Conservation (phyloP, 30 jellyfish, hydroid and myxozoan genomes). For the Nemopilema nomurai region DNA sequence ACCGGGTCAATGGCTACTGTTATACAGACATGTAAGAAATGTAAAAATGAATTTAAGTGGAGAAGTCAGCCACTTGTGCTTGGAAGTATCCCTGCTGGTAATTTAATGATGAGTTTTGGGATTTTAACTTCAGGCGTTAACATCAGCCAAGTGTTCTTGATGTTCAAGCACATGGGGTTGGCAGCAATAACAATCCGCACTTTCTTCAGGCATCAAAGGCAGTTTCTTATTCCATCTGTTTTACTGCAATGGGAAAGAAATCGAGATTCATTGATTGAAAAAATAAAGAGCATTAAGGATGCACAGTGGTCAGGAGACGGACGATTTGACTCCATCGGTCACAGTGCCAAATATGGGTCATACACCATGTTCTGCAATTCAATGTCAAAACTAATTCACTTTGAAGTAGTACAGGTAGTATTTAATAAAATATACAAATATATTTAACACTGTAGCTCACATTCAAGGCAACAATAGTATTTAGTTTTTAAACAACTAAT, state of each 20-base stretch:
- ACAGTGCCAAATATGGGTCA: slow-evolving; percentile 34
- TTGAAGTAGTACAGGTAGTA: slow-evolving; percentile 15
- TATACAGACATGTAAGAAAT: slow-evolving; percentile 17
- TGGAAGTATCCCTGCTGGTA: slow-evolving; percentile 41
- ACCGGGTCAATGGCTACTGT: slow-evolving; percentile 26
- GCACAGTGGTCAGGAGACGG: slow-evolving; percentile 42
- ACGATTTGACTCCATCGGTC: slow-evolving; percentile 48
- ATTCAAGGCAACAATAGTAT: neutral
- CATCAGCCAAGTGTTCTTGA: slow-evolving; percentile 7
- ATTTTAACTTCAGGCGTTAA: neutral
- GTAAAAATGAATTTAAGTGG: slow-evolving; percentile 11
- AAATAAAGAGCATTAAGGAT: slow-evolving; percentile 4
- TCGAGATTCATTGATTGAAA: slow-evolving; percentile 1
- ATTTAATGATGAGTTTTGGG: slow-evolving; percentile 9
- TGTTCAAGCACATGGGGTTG: slow-evolving; percentile 19
- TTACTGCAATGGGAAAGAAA: slow-evolving; percentile 10
- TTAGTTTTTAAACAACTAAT: neutral
- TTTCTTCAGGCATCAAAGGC: slow-evolving; percentile 24
- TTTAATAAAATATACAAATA: neutral
- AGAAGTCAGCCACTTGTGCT: slow-evolving; percentile 9
- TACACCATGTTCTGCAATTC: slow-evolving; percentile 30
- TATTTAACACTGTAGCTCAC: neutral
- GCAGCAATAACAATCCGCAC: slow-evolving; percentile 19
- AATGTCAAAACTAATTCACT: slow-evolving; percentile 11
- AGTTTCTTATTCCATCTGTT: slow-evolving; percentile 19